Conservation (phyloP, 2,888 invertebrate genomes). For the Nomada hirtipes region DNA sequence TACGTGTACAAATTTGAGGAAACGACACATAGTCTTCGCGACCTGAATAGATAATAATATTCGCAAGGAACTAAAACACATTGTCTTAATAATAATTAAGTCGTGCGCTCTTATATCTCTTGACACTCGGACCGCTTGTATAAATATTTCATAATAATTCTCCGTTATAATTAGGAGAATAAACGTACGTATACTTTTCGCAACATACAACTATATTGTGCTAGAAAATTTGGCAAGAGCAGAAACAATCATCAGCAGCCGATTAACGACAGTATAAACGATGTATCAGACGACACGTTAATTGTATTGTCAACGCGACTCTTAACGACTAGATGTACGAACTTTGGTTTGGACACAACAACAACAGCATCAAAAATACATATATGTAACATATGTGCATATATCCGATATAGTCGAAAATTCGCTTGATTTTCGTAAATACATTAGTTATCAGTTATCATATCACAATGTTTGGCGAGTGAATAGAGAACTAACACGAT, state of each 20-base stretch:
- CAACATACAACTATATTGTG: background rate
- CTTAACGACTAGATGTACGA: slow-evolving; percentile 55
- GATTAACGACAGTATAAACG: slow-evolving; percentile 32
- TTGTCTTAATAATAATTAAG: background rate
- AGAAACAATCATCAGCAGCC: slow-evolving; percentile 4
- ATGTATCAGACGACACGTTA: slow-evolving; percentile 25
- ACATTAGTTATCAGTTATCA: slow-evolving; percentile 26
- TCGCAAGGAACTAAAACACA: background rate
- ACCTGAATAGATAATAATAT: background rate
- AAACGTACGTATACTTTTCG: slow-evolving; percentile 1
- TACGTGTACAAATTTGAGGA: slow-evolving; percentile 38
- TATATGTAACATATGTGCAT: slow-evolving; percentile 4
- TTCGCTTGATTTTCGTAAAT: slow-evolving; percentile 12
- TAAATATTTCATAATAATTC: background rate
- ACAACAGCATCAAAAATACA: slow-evolving; percentile 72
- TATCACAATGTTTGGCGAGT: slow-evolving; percentile 66
- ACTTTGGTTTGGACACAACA: slow-evolving; percentile 61
- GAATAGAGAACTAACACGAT: slow-evolving; percentile 44
- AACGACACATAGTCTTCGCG: background rate
- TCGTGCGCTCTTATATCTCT: background rate
- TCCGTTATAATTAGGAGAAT: slow-evolving; percentile 17
- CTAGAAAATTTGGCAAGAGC: slow-evolving; percentile 9
- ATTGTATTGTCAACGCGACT: slow-evolving; percentile 33
- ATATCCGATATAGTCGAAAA: slow-evolving; percentile 42
- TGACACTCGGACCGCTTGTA: background rate